These are phyloP conservation scores for Muscina levida DNA, from an alignment of 2,888 invertebrate genomes.

Conservation along the genomic window DNA sequence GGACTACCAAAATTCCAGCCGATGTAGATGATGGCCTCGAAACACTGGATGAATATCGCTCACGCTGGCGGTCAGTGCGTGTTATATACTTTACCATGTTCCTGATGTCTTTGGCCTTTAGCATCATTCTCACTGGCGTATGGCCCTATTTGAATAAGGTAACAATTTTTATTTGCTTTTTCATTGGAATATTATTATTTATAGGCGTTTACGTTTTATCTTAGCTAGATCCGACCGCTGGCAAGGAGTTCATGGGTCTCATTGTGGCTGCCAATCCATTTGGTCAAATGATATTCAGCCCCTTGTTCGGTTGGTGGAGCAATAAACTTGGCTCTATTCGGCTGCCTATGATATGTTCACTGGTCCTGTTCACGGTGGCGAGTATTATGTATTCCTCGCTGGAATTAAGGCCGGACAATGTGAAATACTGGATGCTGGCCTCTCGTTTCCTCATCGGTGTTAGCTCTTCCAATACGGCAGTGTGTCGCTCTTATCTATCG, in stretches of 20 bases:
- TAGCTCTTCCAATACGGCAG: constrained; percentile 90
- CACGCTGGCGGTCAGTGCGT: constrained; percentile 89
- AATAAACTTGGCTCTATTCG: constrained; percentile 87
- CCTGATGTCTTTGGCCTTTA: constrained; percentile 92
- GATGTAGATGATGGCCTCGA: constrained; percentile 83
- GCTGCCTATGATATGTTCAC: constrained; percentile 85
- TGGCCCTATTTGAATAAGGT: constrained; percentile 94
- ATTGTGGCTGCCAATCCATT: constrained; percentile 93
- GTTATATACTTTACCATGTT: constrained; percentile 94
- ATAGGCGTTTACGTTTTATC: too few relatives aligned
- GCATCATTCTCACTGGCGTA: constrained; percentile 91
- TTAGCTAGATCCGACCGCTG: constrained; percentile 89
- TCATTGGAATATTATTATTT: not conserved
- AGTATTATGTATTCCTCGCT: constrained; percentile 88
- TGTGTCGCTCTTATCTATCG: constrained; percentile 91
- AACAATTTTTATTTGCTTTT: constrained; percentile 63
- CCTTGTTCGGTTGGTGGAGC: constrained; percentile 91
- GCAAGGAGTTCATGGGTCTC: constrained; percentile 91
- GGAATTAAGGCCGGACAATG: constrained; percentile 84
- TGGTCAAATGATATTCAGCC: constrained; percentile 92
- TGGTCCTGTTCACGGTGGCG: constrained; percentile 86
- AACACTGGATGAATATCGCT: constrained; percentile 84
- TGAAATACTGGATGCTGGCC: constrained; percentile 87
- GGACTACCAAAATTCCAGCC: constrained; percentile 71
- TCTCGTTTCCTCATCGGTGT: constrained; percentile 91